These are phyloP conservation scores for Caenorhabditis plicata DNA, from an alignment of 2,888 invertebrate genomes.

Conservation along the genomic window DNA sequence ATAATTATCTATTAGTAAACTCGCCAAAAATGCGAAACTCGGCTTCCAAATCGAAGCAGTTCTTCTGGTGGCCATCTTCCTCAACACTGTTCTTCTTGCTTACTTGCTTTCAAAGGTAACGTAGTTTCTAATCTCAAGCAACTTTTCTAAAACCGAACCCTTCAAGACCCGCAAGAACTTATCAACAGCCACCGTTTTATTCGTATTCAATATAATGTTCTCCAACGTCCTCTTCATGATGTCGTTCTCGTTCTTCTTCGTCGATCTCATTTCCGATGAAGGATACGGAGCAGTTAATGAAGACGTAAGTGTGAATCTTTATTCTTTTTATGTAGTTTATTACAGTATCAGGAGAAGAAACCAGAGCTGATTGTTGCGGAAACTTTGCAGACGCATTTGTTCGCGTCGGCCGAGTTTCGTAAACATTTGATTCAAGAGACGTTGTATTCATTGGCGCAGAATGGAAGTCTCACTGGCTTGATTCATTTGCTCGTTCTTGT, in stretches of 20 bases:
- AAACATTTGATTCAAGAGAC: slow-evolving; percentile 63
- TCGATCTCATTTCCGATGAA: slow-evolving; percentile 48
- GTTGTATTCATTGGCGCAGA: slow-evolving; percentile 61
- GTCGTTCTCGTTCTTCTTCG: slow-evolving; percentile 57
- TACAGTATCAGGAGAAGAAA: slow-evolving; percentile 43
- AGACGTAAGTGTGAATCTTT: slow-evolving; percentile 47
- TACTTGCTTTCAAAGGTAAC: too few relatives aligned
- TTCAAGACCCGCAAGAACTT: slow-evolving; percentile 49
- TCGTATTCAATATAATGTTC: slow-evolving; percentile 57
- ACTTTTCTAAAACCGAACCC: too few relatives aligned
- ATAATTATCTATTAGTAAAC: slow-evolving; percentile 22
- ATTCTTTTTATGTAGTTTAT: too few relatives aligned
- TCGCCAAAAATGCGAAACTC: slow-evolving; percentile 47
- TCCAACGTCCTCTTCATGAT: slow-evolving; percentile 61
- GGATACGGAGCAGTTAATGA: slow-evolving; percentile 49
- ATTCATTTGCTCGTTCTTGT: slow-evolving; percentile 63
- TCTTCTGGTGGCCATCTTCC: slow-evolving; percentile 47
- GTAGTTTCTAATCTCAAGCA: too few relatives aligned
- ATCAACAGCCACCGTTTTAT: slow-evolving; percentile 61
- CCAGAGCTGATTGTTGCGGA: slow-evolving; percentile 57
- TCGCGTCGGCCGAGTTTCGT: slow-evolving; percentile 54
- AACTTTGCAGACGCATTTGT: slow-evolving; percentile 61
- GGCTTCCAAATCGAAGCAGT: slow-evolving; percentile 52
- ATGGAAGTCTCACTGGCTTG: slow-evolving; percentile 58
- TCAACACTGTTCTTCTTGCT: slow-evolving; percentile 55